Base-by-base conservation (phyloP, 2,797 vertebrate genomes). In the Eulemur albifrons region DNA sequence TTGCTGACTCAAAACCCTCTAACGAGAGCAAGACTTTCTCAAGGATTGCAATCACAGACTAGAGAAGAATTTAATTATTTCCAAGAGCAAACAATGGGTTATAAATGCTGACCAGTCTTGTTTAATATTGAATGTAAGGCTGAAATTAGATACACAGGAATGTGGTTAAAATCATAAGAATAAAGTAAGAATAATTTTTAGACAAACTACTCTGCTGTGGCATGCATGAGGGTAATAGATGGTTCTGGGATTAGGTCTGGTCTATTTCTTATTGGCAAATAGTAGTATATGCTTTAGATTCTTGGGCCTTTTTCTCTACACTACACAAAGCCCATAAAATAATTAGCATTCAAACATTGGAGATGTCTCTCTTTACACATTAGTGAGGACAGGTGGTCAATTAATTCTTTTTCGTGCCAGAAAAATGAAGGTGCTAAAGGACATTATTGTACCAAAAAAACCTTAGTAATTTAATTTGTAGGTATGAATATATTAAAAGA, bases 391-490 rank as follows among this genome's bases (percentile, higher is more conserved):
- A 98, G 97, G 98, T 98, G 97, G 97, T 97, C 98, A 98, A 98
- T 98, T 98, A 98, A 98, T 98, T 98, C 96, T 90, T 90, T 97
- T 97, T 97, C 97, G 93, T 97, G 98, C 93, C 97, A 98, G 85
- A 98, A 97, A 98, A 98, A 98, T 91, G 96, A 97, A 97, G 98
- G 97, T 97, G 97, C 95, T 79, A 96, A 73, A 21, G 97, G 98
- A 98, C 92, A 96, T 98, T 98, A 98, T 97, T 97, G 93, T 97
- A 97, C 98, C 97, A 97, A 98, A 98, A 94, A 98, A 98, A 94
- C 88, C 96, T 98, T 90, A 95, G 98, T 96, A 70, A 98, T 98
- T 98, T 98, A 98, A 98, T 98, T 97, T 97, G 97, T 98, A 98
- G 95, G 97, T 91, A 98, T 96, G 98, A 98, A 98, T 98, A 97